Percentiles rank a stretch among this genome's conserved stretches.
Evolutionary conservation across 2,888 invertebrate species (phyloP).

Genomic region (Eulithis prunata): DNA sequence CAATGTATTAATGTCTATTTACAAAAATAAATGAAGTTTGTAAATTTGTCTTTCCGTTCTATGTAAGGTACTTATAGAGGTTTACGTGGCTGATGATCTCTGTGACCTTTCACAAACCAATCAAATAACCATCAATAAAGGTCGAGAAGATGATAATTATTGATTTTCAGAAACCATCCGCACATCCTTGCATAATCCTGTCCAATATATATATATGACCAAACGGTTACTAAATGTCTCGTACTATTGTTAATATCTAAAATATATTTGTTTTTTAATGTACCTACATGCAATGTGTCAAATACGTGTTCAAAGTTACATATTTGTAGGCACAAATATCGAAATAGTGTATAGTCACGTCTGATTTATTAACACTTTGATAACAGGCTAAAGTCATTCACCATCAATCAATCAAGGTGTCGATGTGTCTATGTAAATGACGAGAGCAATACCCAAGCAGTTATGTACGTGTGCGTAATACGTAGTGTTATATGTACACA

Average conservation of each 20-base stretch:
- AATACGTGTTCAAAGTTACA: slow-evolving; percentile 29
- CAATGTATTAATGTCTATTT: too few species aligned
- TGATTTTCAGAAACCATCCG: slow-evolving; percentile 8
- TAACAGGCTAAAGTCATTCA: slow-evolving; percentile 56
- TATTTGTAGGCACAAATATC: slow-evolving; percentile 23
- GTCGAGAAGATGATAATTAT: slow-evolving; percentile 7
- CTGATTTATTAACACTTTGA: slow-evolving; percentile 58
- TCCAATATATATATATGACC: too few species aligned
- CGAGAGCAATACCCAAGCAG: slow-evolving; percentile 51
- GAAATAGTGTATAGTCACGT: slow-evolving; percentile 38
- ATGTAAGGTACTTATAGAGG: too few species aligned
- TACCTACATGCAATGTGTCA: background rate
- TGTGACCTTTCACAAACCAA: slow-evolving; percentile 15
- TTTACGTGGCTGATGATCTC: slow-evolving; percentile 12
- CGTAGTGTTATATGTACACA: slow-evolving; percentile 13
- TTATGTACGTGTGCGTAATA: slow-evolving; percentile 29
- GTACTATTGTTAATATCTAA: background rate
- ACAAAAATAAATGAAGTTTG: too few species aligned
- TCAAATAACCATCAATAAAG: slow-evolving; percentile 24
- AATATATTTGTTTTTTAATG: background rate
- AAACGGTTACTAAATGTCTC: background rate
- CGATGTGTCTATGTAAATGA: slow-evolving; percentile 56
- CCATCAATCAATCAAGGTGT: slow-evolving; percentile 60
- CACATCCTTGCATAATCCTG: too few species aligned
- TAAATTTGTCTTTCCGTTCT: too few species aligned